Percentiles rank a stretch among this genome's conserved stretches.
Evolutionary conservation across 2,888 invertebrate genomes (phyloP).

Genomic region (Drosophila dives): DNA sequence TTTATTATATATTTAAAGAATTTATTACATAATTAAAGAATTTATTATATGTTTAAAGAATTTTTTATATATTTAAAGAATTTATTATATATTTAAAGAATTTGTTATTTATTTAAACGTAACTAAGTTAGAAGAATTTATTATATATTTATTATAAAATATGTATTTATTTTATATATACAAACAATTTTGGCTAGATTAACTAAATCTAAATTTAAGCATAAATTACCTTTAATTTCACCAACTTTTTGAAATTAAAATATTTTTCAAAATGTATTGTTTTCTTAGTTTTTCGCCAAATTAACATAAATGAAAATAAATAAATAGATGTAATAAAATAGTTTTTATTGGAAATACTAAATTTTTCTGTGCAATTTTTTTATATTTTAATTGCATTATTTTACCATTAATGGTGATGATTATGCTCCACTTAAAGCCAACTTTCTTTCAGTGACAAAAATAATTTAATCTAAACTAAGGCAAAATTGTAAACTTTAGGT

Average conservation of each 20-base stretch:
- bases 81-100: no score
- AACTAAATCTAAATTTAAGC: background rate
- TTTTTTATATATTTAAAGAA: no score
- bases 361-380: background rate
- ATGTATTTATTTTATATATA: no score
- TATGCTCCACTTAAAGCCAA: background rate
- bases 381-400: background rate
- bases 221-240: background rate
- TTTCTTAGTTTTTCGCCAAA: background rate
- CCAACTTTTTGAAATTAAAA: background rate
- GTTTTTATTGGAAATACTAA: fast-evolving
- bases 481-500: background rate
- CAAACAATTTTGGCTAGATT: background rate
- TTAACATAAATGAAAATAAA: background rate
- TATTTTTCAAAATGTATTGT: background rate
- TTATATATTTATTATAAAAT: no score
- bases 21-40: no score
- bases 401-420: fast-evolving
- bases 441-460: background rate
- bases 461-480: background rate
- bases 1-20: no score
- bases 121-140: no score
- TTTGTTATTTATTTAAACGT: no score
- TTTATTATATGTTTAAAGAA: no score
- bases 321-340: background rate